phyloP scores from a whole-genome alignment of 2,888 invertebrate genomes.

The Leptinotarsa peninsularis region DNA sequence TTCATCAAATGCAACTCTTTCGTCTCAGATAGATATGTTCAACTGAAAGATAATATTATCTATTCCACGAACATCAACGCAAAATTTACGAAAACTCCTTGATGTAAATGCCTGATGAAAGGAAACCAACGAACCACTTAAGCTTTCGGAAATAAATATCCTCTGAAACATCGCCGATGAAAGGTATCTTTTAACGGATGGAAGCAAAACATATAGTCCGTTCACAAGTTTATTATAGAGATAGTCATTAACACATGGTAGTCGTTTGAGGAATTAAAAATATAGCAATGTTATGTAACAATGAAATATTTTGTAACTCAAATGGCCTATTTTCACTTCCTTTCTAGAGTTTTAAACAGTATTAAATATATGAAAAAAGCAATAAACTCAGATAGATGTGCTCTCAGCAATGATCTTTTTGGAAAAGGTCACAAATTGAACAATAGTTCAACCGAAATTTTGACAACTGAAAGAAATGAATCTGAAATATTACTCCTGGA shows the following conservation, averaged over 20 bases:
- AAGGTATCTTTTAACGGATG: slow-evolving; percentile 5
- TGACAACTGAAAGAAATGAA: too few relatives aligned
- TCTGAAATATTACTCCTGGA: too few relatives aligned
- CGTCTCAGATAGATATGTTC: background rate
- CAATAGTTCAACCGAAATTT: too few relatives aligned
- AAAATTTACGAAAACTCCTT: background rate
- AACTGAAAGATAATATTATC: background rate
- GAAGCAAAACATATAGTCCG: background rate
- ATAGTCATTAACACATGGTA: background rate
- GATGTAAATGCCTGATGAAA: background rate
- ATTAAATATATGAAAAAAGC: too few relatives aligned
- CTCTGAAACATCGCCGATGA: background rate
- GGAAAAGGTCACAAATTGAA: too few relatives aligned
- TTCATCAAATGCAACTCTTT: background rate
- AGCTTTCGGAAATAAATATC: slow-evolving; percentile 1
- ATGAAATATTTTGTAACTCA: background rate
- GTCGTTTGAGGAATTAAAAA: background rate
- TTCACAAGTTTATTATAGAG: slow-evolving; percentile 10
- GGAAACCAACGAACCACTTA: background rate
- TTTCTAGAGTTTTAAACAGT: too few relatives aligned
- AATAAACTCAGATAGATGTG: too few relatives aligned
- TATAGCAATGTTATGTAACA: background rate
- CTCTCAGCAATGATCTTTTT: too few relatives aligned
- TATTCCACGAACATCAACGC: background rate
- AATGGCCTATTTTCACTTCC: too few relatives aligned